These are phyloP conservation scores for Antitype chi DNA, from an alignment of 2,888 invertebrate genomes.

Conservation along the genomic window DNA sequence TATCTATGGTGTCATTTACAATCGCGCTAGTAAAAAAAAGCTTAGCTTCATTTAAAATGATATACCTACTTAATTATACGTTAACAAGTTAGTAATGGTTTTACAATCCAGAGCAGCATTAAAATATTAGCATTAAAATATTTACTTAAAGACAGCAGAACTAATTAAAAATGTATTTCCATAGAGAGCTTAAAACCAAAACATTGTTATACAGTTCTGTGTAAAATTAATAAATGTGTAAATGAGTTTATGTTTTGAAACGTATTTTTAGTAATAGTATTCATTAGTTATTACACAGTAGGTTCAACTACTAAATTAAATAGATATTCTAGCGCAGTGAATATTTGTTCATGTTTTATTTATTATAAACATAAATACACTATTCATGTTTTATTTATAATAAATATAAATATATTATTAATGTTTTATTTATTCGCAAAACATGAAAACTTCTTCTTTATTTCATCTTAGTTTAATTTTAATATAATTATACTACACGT, in stretches of 20 bases:
- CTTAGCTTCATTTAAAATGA: background rate
- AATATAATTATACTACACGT: too few relatives aligned
- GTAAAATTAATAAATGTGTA: slow-evolving; percentile 3
- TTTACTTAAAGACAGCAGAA: background rate
- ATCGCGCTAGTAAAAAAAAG: too few relatives aligned
- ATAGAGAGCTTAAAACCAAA: background rate
- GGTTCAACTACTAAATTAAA: background rate
- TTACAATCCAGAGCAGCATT: background rate
- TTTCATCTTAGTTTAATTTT: too few relatives aligned
- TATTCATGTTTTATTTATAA: too few relatives aligned
- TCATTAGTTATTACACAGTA: background rate
- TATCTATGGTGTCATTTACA: too few relatives aligned
- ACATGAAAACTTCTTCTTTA: too few relatives aligned
- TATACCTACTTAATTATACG: background rate
- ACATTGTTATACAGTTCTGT: slow-evolving; percentile 6
- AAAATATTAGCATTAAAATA: background rate
- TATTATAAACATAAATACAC: too few relatives aligned
- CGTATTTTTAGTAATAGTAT: background rate
- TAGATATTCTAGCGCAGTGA: background rate
- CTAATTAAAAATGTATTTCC: slow-evolving; percentile 11
- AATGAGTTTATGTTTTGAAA: background rate
- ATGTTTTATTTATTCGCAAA: too few relatives aligned
- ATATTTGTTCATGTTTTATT: background rate
- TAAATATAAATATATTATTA: too few relatives aligned
- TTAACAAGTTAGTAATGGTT: background rate